Percentiles rank a stretch among this genome's conserved stretches.
Evolutionary conservation across 2,888 invertebrate genomes (phyloP).

Genomic region (Pristionchus exspectatus): DNA sequence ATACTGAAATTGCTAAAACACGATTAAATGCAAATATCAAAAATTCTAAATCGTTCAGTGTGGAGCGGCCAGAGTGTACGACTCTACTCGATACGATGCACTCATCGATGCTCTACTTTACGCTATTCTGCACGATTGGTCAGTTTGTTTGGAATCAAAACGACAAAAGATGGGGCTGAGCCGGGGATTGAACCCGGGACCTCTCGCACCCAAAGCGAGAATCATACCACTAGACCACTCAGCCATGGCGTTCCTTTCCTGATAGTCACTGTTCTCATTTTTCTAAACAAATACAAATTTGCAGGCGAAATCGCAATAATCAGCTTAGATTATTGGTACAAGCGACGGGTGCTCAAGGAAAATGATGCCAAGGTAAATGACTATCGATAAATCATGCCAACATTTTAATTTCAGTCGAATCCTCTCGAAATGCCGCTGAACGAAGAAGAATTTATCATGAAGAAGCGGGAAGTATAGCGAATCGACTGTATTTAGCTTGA

Average conservation of each 20-base stretch:
- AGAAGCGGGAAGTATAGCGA: constrained; percentile 33
- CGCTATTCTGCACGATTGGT: constrained; percentile 32
- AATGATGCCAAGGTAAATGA: not conserved
- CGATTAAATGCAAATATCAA: too few relatives aligned
- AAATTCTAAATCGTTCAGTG: not conserved
- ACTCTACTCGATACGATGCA: constrained; percentile 38
- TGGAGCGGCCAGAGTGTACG: constrained; percentile 15
- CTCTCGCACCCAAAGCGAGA: constrained; percentile 33
- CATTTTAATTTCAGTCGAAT: not conserved
- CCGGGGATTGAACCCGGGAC: constrained; percentile 35
- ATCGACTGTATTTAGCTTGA: not conserved
- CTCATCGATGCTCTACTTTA: constrained; percentile 41
- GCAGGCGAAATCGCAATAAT: constrained; percentile 45
- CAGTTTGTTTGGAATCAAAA: not conserved
- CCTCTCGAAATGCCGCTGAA: constrained; percentile 13
- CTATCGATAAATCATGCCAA: too few relatives aligned
- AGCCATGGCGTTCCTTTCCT: not conserved
- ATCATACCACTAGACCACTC: constrained; percentile 37
- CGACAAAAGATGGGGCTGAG: not conserved
- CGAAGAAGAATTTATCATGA: constrained; percentile 30
- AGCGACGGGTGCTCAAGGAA: constrained; percentile 28
- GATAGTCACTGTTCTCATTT: not conserved
- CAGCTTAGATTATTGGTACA: constrained; percentile 57
- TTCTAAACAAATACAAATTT: not conserved
- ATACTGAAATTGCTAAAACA: not conserved